Percentiles rank a stretch among this genome's conserved stretches.
phyloP scores from a whole-genome alignment of 2,797 vertebrate species.

The Lagorchestes hirsutus region DNA sequence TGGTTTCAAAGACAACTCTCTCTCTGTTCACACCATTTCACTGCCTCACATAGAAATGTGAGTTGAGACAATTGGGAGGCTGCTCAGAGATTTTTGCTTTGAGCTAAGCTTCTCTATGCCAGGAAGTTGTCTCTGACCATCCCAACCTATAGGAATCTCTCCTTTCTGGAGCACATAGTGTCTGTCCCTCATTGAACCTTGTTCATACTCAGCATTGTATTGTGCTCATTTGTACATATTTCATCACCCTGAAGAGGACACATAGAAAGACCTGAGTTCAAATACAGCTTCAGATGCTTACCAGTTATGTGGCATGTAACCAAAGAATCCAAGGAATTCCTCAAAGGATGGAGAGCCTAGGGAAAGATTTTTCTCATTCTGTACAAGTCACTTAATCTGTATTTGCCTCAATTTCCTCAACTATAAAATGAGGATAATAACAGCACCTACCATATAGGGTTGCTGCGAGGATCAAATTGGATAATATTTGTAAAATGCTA shows the following conservation, averaged over 20 bases:
- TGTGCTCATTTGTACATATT: background rate
- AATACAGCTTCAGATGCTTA: background rate
- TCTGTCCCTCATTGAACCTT: background rate
- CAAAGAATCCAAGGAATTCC: background rate
- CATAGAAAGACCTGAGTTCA: background rate
- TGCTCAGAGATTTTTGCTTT: background rate
- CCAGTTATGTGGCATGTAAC: background rate
- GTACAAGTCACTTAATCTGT: background rate
- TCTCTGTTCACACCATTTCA: background rate
- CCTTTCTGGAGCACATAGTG: background rate
- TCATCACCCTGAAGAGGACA: background rate
- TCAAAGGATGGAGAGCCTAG: background rate
- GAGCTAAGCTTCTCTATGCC: background rate
- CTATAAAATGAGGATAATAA: background rate
- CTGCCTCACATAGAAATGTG: background rate
- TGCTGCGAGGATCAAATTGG: background rate
- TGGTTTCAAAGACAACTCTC: too few relatives aligned
- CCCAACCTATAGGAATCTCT: background rate
- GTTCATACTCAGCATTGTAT: background rate
- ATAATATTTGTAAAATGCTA: background rate
- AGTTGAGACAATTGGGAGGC: background rate
- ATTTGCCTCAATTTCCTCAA: background rate
- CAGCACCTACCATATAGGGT: background rate
- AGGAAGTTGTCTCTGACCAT: background rate
- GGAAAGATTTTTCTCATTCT: background rate